Evolutionary conservation across 2,888 invertebrate genomes (phyloP).

Genomic region (Catocala sponsa): DNA sequence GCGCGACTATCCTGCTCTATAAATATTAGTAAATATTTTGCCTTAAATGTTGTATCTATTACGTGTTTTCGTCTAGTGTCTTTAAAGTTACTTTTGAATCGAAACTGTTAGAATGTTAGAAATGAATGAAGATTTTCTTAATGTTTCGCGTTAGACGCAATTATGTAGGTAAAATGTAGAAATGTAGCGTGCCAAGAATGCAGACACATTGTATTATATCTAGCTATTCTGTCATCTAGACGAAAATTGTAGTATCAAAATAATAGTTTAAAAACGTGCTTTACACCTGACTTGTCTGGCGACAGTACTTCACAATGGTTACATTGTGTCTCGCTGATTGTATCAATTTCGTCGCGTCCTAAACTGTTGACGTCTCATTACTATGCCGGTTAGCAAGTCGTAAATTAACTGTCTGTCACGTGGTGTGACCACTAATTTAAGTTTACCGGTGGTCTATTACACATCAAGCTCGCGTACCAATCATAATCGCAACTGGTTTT

Average conservation of each 20-base stretch:
- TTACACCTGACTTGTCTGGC: conserved; percentile 56
- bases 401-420: conserved; percentile 73
- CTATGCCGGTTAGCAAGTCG: conserved; percentile 66
- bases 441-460: conserved; percentile 59
- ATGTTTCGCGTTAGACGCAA: neutral
- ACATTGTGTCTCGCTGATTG: conserved; percentile 62
- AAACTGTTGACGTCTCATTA: conserved; percentile 61
- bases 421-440: conserved; percentile 51
- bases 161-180: conserved; percentile 29
- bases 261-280: conserved; percentile 44
- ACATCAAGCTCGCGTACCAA: conserved; percentile 45
- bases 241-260: neutral
- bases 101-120: too few relatives aligned
- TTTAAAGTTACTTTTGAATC: neutral
- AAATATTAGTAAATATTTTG: conserved; percentile 25
- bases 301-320: conserved; percentile 58
- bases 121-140: too few relatives aligned
- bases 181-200: conserved; percentile 38
- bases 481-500: conserved; percentile 40
- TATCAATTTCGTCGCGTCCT: conserved; percentile 61
- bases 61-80: neutral
- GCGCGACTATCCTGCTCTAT: conserved; percentile 23
- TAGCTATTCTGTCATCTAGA: conserved; percentile 3
- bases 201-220: conserved; percentile 3
- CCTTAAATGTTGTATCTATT: neutral